Conservation (phyloP, 2,113 vertebrate species). For the Nycticryphes semicollaris region DNA sequence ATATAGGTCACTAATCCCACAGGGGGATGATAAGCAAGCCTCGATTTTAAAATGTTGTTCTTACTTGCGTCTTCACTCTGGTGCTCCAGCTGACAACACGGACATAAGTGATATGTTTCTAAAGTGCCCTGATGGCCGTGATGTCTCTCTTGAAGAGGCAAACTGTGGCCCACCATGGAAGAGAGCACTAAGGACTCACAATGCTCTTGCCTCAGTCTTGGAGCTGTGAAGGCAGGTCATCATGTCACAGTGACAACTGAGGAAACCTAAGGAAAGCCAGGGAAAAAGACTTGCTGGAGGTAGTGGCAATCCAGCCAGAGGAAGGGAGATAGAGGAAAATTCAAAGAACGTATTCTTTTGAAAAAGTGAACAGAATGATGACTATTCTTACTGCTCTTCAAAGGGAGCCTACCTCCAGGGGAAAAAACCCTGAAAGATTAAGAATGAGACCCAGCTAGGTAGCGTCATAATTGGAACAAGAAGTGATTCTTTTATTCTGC, state of each 20-base stretch:
- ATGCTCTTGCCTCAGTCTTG: background rate
- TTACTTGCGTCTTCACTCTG: background rate
- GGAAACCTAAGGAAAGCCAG: background rate
- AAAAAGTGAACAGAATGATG: background rate
- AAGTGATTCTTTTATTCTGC: background rate
- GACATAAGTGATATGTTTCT: background rate
- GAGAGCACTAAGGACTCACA: background rate
- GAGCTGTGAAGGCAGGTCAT: background rate
- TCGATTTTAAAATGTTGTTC: background rate
- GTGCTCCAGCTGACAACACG: background rate
- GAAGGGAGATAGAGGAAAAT: background rate
- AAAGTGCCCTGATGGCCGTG: background rate
- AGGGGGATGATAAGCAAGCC: background rate
- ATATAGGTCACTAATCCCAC: background rate
- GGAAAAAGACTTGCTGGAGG: background rate
- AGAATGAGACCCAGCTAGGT: background rate
- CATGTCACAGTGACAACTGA: accelerated
- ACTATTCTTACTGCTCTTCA: background rate
- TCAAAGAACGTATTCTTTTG: background rate
- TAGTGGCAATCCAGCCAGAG: background rate
- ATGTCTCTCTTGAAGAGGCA: background rate
- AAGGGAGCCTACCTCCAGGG: background rate
- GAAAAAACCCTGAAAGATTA: background rate
- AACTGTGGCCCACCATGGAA: background rate
- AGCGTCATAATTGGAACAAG: background rate